Evolutionary conservation across 2,113 vertebrate genomes (phyloP), one percentile per base, ranked within the genome.

Genomic region (Sapayoa aenigma): DNA sequence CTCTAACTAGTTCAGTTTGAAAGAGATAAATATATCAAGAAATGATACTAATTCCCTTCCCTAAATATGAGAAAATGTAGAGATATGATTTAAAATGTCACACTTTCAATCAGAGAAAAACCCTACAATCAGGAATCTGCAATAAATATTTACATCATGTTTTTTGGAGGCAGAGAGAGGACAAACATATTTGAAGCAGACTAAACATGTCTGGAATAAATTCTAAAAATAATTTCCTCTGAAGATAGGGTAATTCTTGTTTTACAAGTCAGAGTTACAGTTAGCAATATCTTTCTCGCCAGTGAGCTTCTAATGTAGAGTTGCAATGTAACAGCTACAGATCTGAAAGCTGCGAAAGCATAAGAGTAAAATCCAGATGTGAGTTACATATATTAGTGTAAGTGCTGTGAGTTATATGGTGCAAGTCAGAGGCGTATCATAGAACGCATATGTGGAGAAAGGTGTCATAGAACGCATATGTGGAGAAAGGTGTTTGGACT

Each of bases 151-250:
- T 95, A 89, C 87, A 75, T 67, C 37, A 4, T 78, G 28, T 42
- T 84, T 95, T 92, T 80, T 77, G 46, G 75, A 94, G 89, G 41
- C 63, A 84, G 92, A 90, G 79, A 44, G 68, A 72, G 47, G 86
- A 60, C 58, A 96, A 90, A 89, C 41, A 46, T 72, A 77, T 84
- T 90, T 92, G 49, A 78, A 87, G 66, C 73, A 96, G 95, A 93
- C 95, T 93, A 94, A 95, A 94, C 75, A 91, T 76, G 72, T 85
- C 91, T 94, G 75, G 87, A 89, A 76, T 87, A 84, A 87, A 89
- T 91, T 93, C 92, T 95, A 94, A 96, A 92, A 87, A 87, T 95
- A 86, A 46, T 94, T 95, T 95, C 39, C 66, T 59, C 84, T 80
- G 62, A 84, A 78, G 76, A 67, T 87, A 84, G 31, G 65, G 83